Base-by-base conservation (phyloP, 2,113 vertebrate species). In the Sander vitreus region DNA sequence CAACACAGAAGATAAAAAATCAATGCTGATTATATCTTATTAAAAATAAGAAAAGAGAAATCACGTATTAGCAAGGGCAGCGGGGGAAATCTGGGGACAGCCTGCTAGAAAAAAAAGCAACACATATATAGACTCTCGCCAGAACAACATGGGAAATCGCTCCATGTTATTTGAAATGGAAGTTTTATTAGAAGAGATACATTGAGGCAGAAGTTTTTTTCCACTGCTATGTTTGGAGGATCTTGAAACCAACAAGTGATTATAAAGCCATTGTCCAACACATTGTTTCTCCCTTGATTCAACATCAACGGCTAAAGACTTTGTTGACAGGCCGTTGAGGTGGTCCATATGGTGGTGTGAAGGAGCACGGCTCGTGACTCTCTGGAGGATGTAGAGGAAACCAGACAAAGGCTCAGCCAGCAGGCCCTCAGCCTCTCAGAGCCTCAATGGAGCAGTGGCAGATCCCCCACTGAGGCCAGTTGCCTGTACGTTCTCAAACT, bases 331-430 rank as follows among this genome's bases (percentile, higher is more conserved):
- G 67, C 71, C 86, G 87, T 87, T 91, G 86, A 93, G 89, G 85
- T 90, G 90, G 91, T 90, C 92, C 93, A 93, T 93, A 87, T 91
- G 89, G 78, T n/a, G 65, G 64, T 53, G 72, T 89, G 73, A 78
- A 85, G 87, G 89, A 73, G 21, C 79, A 53, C 25, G 81, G 72
- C 85, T 84, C 23, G 81, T 85, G 90, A 90, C 81, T 91, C 88
- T 87, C 82, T 88, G 55, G 85, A 92, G 85, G 85, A 90, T 83
- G 81, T 58, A 36, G 89, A 78, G 83, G 78, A 88, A 87, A 85
- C 58, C 73, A 88, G 86, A 94, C 93, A 94, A 94, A 91, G 80
- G 62, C 90, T 86, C 80, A 91, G 85, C 87, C 86, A 90, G 90
- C 85, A 90, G 89, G 84, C 76, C 85, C 85, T 89, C 55, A 85